Conservation (phyloP, 2,113 vertebrate species). For the Typhlomys cinereus region DNA sequence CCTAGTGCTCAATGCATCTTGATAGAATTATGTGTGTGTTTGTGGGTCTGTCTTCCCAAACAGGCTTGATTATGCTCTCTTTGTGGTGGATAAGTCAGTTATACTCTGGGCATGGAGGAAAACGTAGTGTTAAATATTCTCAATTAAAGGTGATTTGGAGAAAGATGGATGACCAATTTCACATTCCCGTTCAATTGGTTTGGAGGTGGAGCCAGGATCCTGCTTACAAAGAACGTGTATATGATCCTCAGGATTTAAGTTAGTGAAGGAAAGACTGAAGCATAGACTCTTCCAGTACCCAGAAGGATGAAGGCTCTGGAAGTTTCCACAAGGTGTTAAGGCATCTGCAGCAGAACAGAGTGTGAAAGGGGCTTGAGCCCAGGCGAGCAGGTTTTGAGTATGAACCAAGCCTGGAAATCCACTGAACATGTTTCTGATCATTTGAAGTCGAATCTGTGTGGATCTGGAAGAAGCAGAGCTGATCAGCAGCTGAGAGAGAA, state of each 20-base stretch:
- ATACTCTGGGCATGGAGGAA: neutral
- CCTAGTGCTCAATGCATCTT: neutral
- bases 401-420: neutral
- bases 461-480: neutral
- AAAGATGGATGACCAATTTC: neutral
- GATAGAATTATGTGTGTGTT: neutral
- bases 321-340: neutral
- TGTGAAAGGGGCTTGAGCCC: neutral
- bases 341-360: neutral
- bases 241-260: neutral
- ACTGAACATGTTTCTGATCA: neutral
- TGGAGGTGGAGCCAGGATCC: too few relatives aligned
- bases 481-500: neutral
- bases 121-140: neutral
- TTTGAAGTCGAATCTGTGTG: neutral
- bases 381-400: neutral
- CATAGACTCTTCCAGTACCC: neutral
- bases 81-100: neutral
- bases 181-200: neutral
- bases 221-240: too few relatives aligned
- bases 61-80: neutral
- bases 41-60: neutral
- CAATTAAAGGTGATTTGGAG: too few relatives aligned
- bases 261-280: neutral
- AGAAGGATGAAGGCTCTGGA: neutral